These are phyloP conservation scores for Nettapus auritus DNA, from an alignment of 2,113 vertebrate species.

Conservation along the genomic window DNA sequence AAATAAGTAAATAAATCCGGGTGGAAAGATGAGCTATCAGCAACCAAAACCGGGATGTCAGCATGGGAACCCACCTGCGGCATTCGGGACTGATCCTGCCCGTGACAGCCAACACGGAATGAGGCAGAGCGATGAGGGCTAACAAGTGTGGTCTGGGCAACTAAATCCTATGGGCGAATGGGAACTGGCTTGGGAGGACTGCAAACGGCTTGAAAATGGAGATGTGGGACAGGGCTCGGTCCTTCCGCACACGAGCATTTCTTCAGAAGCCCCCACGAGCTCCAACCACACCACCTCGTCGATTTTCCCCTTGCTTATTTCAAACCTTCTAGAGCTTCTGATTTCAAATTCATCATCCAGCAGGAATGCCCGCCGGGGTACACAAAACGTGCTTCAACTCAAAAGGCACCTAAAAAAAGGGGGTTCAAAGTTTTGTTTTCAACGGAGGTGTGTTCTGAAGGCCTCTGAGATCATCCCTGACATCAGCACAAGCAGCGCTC, in stretches of 20 bases:
- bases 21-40: neutral
- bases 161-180: neutral
- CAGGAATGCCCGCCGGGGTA: fast-evolving
- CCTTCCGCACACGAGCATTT: neutral
- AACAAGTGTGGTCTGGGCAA: neutral
- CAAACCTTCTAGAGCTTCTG: neutral
- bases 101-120: neutral
- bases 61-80: neutral
- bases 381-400: fast-evolving
- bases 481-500: neutral
- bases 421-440: neutral
- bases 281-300: neutral
- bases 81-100: neutral
- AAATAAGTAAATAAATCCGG: neutral
- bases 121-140: neutral
- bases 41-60: fast-evolving
- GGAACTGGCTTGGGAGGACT: neutral
- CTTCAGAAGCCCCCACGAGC: neutral
- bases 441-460: neutral
- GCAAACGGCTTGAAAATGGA: neutral
- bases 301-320: neutral
- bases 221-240: neutral
- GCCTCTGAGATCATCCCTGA: conserved; percentile 5
- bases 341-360: neutral
- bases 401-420: neutral